Conservation (phyloP, 2,888 invertebrate genomes). For the Neoascia interrupta region DNA sequence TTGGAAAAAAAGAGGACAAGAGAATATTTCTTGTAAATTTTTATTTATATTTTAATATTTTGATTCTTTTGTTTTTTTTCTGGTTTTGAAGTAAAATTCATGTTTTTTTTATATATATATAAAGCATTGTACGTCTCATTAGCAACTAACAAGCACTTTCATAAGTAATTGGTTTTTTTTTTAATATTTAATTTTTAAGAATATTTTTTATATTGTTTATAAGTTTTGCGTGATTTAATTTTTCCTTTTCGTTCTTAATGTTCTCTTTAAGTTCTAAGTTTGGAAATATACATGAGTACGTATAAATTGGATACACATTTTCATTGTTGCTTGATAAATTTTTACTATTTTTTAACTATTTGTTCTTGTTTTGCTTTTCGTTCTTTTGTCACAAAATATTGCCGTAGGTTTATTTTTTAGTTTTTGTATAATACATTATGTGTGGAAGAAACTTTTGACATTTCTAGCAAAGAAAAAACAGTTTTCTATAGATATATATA, state of each 20-base stretch:
- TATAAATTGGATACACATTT: conserved; percentile 60
- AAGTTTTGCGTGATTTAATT: conserved; percentile 32
- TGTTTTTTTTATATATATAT: conserved; percentile 51
- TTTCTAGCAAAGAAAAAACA: conserved; percentile 56
- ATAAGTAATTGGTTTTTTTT: conserved; percentile 62
- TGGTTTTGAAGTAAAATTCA: conserved; percentile 63
- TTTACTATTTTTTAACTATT: conserved; percentile 61
- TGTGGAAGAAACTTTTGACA: conserved; percentile 64
- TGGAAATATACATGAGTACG: conserved; percentile 32
- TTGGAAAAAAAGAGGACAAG: conserved; percentile 43
- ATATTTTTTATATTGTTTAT: conserved; percentile 19
- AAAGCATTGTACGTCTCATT: conserved; percentile 70
- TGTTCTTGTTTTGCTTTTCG: conserved; percentile 31
- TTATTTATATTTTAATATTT: conserved; percentile 30
- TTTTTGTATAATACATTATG: conserved; percentile 61
- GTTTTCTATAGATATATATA: conserved; percentile 30
- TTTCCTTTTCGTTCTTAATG: conserved; percentile 30
- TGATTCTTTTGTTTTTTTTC: conserved; percentile 10
- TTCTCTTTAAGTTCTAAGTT: conserved; percentile 37
- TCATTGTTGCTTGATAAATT: conserved; percentile 68
- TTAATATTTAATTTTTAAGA: no score
- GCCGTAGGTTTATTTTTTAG: conserved; percentile 42
- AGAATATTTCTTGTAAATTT: conserved; percentile 34
- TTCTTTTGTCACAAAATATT: conserved; percentile 62
- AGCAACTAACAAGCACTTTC: conserved; percentile 70